Base-by-base conservation (phyloP, 2,797 vertebrate species). In the Lacerta viridis region DNA sequence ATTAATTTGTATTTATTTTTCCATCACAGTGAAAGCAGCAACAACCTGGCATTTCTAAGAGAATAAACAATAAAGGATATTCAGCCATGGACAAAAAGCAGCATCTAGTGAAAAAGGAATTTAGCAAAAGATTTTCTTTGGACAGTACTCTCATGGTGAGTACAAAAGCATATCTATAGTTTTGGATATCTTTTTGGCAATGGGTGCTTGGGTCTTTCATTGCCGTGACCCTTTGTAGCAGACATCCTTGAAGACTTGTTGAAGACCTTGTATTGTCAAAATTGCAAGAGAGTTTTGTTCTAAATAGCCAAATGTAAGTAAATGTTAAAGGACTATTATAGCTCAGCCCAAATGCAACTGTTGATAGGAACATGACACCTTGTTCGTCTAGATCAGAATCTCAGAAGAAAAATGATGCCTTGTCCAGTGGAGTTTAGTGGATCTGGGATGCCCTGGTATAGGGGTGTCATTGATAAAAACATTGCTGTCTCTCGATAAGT, bases 111-210 rank as follows among this genome's bases (percentile, higher is more conserved):
- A 97, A 97, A 95, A 97, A 95, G 71, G 97, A 97, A 90, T 97
- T 95, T 92, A 96, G 97, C 80, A 98, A 98, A 95, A 97, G 98
- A 77, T 93, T 97, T 91, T 98, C 97, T 93, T 96, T 97, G 91
- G 97, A 98, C 93, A 97, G 97, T 95, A 95, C 97, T 94, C 96
- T 98, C 69, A 96, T 96, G 98, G 98, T 98, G 96, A 98, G 98
- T 96, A 96, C 92, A 80, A 88, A 83, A 93, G 90, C 94, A 93
- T 94, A 96, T 79, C 91, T 95, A 94, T 93, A 89, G 46, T 87
- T 89, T 13, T 93, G 77, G 92, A 64, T 93, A 83, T 91, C 7
- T 93, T 94, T 94, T 95, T 88, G 91, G 90, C 90, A 92, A 83
- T 92, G 92, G 50, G 93, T 82, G 46, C 77, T 27, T 69, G 81